Evolutionary conservation across 2,888 invertebrate species (phyloP).

Genomic region (Leptarthrus brevirostris): DNA sequence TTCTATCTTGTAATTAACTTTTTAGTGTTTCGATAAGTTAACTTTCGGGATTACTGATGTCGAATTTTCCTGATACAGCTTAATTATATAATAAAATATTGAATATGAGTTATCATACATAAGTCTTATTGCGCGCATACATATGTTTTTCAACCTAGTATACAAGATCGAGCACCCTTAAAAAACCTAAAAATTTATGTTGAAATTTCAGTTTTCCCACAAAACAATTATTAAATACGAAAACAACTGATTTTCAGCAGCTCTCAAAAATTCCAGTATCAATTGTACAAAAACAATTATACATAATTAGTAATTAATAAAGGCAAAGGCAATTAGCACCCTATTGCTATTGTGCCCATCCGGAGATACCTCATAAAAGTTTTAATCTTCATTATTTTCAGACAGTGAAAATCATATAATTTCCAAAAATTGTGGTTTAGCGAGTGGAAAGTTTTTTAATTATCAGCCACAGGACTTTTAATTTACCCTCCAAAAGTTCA

Average conservation of each 20-base stretch:
- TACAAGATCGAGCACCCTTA: too few species aligned
- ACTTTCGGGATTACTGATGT: not conserved
- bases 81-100: not conserved
- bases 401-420: conserved; percentile 23
- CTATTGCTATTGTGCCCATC: too few species aligned
- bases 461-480: conserved; percentile 43
- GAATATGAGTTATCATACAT: not conserved
- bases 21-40: conserved; percentile 15
- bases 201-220: too few species aligned
- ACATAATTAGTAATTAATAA: too few species aligned
- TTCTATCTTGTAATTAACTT: conserved; percentile 36
- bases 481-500: conserved; percentile 35
- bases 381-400: not conserved
- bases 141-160: too few species aligned
- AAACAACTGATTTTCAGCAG: too few species aligned
- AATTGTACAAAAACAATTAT: too few species aligned
- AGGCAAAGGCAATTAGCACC: too few species aligned
- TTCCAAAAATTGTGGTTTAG: conserved; percentile 5
- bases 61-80: not conserved
- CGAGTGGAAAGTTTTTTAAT: conserved; percentile 47
- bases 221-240: too few species aligned
- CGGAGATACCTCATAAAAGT: not conserved
- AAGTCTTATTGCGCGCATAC: too few species aligned
- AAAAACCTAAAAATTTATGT: too few species aligned
- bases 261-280: too few species aligned